Evolutionary conservation across 2,797 vertebrate genomes (phyloP).

Genomic region (Sebastiscus tertius): DNA sequence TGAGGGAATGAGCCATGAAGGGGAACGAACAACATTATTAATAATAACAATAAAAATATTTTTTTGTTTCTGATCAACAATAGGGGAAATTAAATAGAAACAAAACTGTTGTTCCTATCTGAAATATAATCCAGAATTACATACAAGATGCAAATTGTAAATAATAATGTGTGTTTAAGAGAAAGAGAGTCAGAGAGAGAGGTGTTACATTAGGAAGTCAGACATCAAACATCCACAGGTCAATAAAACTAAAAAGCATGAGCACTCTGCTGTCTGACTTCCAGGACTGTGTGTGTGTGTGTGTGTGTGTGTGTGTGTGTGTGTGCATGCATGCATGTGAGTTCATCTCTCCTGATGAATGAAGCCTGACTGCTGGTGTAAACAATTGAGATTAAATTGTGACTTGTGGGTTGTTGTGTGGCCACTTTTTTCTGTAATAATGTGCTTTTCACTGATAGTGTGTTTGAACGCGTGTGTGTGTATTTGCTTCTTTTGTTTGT

Average conservation of each 20-base stretch:
- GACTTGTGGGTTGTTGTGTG: constrained; percentile 27
- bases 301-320: not conserved
- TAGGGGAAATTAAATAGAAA: not conserved
- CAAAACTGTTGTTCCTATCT: not conserved
- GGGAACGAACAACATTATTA: constrained; percentile 6
- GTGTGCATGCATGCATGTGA: not conserved
- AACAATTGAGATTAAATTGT: constrained; percentile 58
- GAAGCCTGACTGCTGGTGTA: constrained; percentile 42
- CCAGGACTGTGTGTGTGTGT: not conserved
- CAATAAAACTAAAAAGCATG: constrained; percentile 47
- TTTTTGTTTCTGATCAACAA: not conserved
- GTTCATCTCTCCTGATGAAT: constrained; percentile 32
- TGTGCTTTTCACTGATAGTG: constrained; percentile 1
- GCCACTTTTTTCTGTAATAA: constrained; percentile 36
- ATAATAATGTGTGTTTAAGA: not conserved
- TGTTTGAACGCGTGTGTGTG: constrained; percentile 9
- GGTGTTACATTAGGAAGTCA: constrained; percentile 34
- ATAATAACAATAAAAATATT: too few relatives aligned
- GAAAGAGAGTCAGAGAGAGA: not conserved
- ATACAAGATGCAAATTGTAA: not conserved
- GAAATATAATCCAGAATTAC: not conserved
- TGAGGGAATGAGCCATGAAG: not conserved
- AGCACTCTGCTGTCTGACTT: constrained; percentile 37
- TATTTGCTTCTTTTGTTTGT: constrained; percentile 4
- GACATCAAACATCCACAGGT: constrained; percentile 58